Percentiles rank a stretch among this genome's conserved stretches.
These are phyloP conservation scores for Terebella lapidaria DNA, from an alignment of 2,888 invertebrate species.

Conservation along the genomic window DNA sequence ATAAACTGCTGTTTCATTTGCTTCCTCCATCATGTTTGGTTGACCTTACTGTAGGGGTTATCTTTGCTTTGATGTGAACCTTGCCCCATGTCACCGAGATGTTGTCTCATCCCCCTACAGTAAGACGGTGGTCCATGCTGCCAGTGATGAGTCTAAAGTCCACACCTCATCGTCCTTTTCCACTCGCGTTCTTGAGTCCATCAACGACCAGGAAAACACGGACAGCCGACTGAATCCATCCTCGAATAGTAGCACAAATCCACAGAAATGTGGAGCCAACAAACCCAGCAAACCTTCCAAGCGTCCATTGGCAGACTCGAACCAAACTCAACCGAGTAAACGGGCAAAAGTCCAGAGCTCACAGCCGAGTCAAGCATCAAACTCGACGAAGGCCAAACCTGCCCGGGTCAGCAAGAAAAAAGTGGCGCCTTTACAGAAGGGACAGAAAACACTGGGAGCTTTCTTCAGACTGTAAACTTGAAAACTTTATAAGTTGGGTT, in stretches of 20 bases:
- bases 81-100: too few relatives aligned
- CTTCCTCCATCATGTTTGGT: too few relatives aligned
- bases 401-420: constrained; percentile 7
- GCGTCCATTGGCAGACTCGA: background rate
- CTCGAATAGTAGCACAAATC: background rate
- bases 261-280: background rate
- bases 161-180: background rate
- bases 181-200: constrained; percentile 5
- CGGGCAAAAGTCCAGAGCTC: background rate
- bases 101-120: background rate
- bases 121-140: background rate
- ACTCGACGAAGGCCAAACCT: background rate
- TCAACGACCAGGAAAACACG: constrained; percentile 7
- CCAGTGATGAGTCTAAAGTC: too few relatives aligned
- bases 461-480: constrained; percentile 20
- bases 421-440: constrained; percentile 9
- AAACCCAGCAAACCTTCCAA: background rate
- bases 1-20: too few relatives aligned
- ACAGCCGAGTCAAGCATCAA: background rate
- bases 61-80: too few relatives aligned
- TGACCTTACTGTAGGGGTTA: too few relatives aligned
- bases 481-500: background rate
- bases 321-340: background rate
- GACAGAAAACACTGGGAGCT: constrained; percentile 16
- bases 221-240: background rate